A percentile compares a stretch with the other conserved stretches of the same genome.
phyloP scores from a whole-genome alignment of 2,888 invertebrate species.

The Chloromyia formosa region DNA sequence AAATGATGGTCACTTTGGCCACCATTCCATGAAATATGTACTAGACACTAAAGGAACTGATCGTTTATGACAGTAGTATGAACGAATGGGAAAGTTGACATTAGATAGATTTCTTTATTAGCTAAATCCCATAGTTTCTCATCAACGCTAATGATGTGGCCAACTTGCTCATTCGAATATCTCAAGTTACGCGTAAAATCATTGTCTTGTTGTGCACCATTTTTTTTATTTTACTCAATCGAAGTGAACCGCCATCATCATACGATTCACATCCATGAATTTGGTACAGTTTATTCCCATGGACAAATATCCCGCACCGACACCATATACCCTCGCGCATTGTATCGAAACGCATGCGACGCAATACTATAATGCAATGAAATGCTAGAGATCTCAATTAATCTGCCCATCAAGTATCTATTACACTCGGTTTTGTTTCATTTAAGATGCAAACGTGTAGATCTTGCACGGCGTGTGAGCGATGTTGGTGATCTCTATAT shows the following conservation, averaged over 20 bases:
- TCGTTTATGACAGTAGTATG: too few relatives aligned
- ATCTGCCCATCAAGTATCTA: slow-evolving; percentile 44
- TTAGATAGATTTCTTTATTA: too few relatives aligned
- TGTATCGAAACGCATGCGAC: slow-evolving; percentile 18
- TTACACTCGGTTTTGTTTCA: slow-evolving; percentile 42
- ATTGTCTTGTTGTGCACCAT: too few relatives aligned
- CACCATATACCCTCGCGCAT: not conserved
- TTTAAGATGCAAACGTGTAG: slow-evolving; percentile 21
- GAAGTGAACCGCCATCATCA: too few relatives aligned
- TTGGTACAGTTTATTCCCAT: slow-evolving; percentile 16
- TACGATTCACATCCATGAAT: not conserved
- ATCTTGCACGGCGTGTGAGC: slow-evolving; percentile 5
- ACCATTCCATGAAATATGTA: too few relatives aligned
- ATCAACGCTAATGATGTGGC: not conserved
- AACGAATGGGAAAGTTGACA: too few relatives aligned
- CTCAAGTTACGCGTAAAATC: too few relatives aligned
- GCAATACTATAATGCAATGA: slow-evolving; percentile 13
- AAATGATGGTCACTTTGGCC: too few relatives aligned
- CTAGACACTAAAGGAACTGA: too few relatives aligned
- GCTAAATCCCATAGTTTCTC: too few relatives aligned
- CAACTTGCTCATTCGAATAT: not conserved
- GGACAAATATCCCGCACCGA: slow-evolving; percentile 7
- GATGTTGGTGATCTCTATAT: slow-evolving; percentile 14
- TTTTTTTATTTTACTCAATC: too few relatives aligned
- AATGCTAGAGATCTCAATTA: slow-evolving; percentile 38